Conservation (phyloP, 2,888 invertebrate genomes). For the Brachynemurus nebulosus region DNA sequence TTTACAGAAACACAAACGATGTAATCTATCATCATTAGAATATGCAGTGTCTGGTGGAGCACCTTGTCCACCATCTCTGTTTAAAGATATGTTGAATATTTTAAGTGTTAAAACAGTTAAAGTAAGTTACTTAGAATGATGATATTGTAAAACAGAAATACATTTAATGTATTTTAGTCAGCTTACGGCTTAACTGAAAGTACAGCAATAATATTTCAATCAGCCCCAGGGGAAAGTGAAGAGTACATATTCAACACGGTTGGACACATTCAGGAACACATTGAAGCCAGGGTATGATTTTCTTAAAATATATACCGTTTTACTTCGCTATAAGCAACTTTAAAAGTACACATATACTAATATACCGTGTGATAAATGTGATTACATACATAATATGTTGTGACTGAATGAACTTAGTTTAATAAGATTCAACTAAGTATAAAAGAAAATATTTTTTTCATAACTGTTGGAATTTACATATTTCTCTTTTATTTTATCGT, state of each 20-base stretch:
- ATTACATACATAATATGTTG: no score
- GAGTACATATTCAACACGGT: conserved; percentile 35
- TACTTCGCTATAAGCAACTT: background rate
- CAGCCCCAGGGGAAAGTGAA: conserved; percentile 32
- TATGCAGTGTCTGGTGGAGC: conserved; percentile 60
- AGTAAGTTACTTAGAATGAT: conserved; percentile 27
- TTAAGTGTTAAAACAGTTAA: conserved; percentile 35
- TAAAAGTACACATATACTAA: no score
- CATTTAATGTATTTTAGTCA: conserved; percentile 30
- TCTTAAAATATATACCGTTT: background rate
- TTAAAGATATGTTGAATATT: conserved; percentile 34
- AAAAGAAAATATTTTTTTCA: no score
- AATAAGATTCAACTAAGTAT: no score
- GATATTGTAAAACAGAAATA: no score
- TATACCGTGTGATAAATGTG: no score
- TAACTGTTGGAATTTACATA: no score
- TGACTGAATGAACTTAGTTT: no score
- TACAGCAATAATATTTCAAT: conserved; percentile 39
- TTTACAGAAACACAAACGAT: conserved; percentile 32
- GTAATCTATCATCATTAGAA: conserved; percentile 34
- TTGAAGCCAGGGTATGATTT: conserved; percentile 39
- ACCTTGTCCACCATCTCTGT: conserved; percentile 47
- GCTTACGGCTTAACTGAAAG: conserved; percentile 47
- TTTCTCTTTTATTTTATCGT: no score
- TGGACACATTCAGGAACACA: conserved; percentile 39